Conservation (phyloP, 1,140 invertebrate genomes). For the Manduca sexta region DNA sequence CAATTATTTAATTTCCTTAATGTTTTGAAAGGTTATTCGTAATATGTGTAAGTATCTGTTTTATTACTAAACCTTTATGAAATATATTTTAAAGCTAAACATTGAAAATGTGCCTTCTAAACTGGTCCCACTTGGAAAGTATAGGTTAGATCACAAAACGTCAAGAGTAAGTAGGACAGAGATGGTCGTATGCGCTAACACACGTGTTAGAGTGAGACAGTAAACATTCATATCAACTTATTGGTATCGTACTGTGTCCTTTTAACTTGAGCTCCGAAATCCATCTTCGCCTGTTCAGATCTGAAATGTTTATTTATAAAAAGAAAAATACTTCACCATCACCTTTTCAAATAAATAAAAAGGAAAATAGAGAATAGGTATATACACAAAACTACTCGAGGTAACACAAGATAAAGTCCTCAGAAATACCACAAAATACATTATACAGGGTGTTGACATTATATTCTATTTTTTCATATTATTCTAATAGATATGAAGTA, state of each 20-base stretch:
- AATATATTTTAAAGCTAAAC: background rate
- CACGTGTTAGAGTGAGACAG: slow-evolving; percentile 22
- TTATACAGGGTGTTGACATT: too few species aligned
- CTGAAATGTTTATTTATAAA: slow-evolving; percentile 39
- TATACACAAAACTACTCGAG: too few species aligned
- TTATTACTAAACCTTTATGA: too few species aligned
- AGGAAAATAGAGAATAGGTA: too few species aligned
- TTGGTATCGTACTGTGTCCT: slow-evolving; percentile 63
- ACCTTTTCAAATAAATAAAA: too few species aligned
- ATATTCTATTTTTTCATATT: too few species aligned
- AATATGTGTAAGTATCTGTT: too few species aligned
- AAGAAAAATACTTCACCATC: background rate
- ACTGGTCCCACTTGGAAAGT: background rate
- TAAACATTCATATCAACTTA: background rate
- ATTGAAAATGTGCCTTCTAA: background rate
- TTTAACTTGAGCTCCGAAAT: slow-evolving; percentile 70
- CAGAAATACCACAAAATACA: too few species aligned
- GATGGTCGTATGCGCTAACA: slow-evolving; percentile 1
- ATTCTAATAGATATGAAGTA: too few species aligned
- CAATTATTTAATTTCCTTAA: too few species aligned
- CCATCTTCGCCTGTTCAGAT: slow-evolving; percentile 58
- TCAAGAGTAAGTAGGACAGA: background rate
- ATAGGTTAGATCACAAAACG: slow-evolving; percentile 5
- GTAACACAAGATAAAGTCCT: too few species aligned
- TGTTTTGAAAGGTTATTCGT: too few species aligned